Base-by-base conservation (phyloP, 2,113 vertebrate species). In the Acanthochromis polyacanthus region DNA sequence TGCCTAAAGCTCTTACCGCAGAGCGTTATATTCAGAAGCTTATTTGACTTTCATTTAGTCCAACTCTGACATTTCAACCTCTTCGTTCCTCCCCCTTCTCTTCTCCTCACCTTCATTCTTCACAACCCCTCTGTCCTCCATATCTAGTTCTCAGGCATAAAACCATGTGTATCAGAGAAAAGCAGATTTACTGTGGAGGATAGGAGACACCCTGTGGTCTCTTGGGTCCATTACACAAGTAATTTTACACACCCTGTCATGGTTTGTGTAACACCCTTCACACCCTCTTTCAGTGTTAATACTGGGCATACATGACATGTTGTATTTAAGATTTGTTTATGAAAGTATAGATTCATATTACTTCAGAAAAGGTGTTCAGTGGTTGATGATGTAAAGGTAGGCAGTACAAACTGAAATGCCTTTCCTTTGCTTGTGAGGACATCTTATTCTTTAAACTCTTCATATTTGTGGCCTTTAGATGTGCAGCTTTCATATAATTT, bases 191-290 rank as follows among this genome's bases (percentile, higher is more conserved):
- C n/a, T 28, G 59, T 93, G 87, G 93, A 92, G 87, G 78, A 78
- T 59, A 89, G 93, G 94, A 91, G 94, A 91, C 94, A 82, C 87
- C 94, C 89, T 79, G 90, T 94, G 94, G 89, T 82, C 86, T 65
- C n/a, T 4, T 4, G 48, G 20, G 76, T 51, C 59, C 58, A 87
- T 78, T 87, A 69, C 90, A 92, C 14, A 15, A 19, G 43, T 11
- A 0, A 5, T 59, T 30, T 32, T 20, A 5, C 23, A 43, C 28
- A 17, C 22, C 7, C 32, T 5, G 2, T 25, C 10, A 0, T 2
- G 36, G 1, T 22, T 75, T 48, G 28, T 2, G 30, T 17, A 36
- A 22, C 6, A 56, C 10, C 57, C 57, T 23, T 22, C 45, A 12
- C 19, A 19, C 20, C 15, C 1, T 1, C 4, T 6, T 25, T 2